A percentile compares a stretch with the other conserved stretches of the same genome.
Conservation (phyloP, 2,888 invertebrate genomes). For the Nineta flava region DNA sequence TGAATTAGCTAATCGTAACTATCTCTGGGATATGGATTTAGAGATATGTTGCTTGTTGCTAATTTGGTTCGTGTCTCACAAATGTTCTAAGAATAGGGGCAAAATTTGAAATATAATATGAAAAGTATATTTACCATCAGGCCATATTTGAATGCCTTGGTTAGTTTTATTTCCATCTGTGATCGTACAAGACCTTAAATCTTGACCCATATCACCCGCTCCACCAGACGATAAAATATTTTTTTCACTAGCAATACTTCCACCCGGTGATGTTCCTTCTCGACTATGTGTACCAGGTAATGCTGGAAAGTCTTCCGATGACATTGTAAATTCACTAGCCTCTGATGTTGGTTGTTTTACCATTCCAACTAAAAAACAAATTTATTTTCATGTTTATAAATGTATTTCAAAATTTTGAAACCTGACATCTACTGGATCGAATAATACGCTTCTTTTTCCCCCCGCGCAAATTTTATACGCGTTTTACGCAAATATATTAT, state of each 20-base stretch:
- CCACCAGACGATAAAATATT: constrained; percentile 24
- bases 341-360: constrained; percentile 88
- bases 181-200: constrained; percentile 11
- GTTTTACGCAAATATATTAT: no score
- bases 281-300: constrained; percentile 80
- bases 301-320: constrained; percentile 98
- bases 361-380: constrained; percentile 61
- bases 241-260: constrained; percentile 29
- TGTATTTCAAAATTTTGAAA: no score
- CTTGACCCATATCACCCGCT: constrained; percentile 27
- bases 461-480: no score
- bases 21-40: no score
- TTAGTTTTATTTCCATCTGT: constrained; percentile 18
- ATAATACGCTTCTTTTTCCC: no score
- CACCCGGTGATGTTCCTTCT: constrained; percentile 50
- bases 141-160: constrained; percentile 81
- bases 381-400: not conserved
- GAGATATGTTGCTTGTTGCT: no score
- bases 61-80: no score
- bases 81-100: no score
- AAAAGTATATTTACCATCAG: constrained; percentile 87
- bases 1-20: no score
- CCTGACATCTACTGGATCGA: no score
- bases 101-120: no score
- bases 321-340: constrained; percentile 92